Evolutionary conservation across 2,797 vertebrate species (phyloP), one percentile per base, ranked within the genome.

Genomic region (Rhinoraja longicauda): DNA sequence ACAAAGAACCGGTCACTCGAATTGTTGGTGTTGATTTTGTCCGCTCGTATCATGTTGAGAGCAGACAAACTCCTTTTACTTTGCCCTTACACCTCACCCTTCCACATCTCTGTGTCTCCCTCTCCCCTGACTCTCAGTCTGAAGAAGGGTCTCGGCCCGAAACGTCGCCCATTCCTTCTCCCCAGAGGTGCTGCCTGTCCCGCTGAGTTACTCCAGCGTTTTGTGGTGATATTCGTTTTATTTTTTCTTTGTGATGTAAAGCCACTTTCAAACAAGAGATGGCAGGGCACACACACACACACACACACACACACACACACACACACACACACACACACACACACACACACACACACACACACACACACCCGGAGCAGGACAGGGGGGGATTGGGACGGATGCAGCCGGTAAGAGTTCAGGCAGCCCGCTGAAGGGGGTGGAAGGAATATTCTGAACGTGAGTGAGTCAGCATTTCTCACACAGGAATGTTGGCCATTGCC

Each of bases 251-350:
- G 32, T 64, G 32, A 36, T 67, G n/a, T 67, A 67, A 88, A 88
- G 64, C 84, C 84, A 21, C 7, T 36, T 88, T 88, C 32, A 88
- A 67, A 36, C 84, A 67, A 88, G 59, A 64, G 84, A n/a, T 88
- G 84, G 59, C 84, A 64, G n/a, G 15, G n/a, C 13, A 1, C 29
- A 59, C 59, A n/a, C n/a, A n/a, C n/a, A n/a, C n/a, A n/a, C n/a
- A n/a, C n/a, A n/a, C n/a, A n/a, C n/a, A n/a, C n/a, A n/a, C n/a
- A n/a, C n/a, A n/a, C n/a, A n/a, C n/a, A n/a, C n/a, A n/a, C n/a
- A n/a, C n/a, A n/a, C n/a, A n/a, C n/a, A n/a, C n/a, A n/a, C n/a
- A n/a, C n/a, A n/a, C n/a, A n/a, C n/a, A n/a, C n/a, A n/a, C n/a
- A n/a, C n/a, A n/a, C n/a, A n/a, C n/a, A n/a, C n/a, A n/a, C n/a